phyloP scores from a whole-genome alignment of 1,140 invertebrate species.

The Drosophila nigrodunni region DNA sequence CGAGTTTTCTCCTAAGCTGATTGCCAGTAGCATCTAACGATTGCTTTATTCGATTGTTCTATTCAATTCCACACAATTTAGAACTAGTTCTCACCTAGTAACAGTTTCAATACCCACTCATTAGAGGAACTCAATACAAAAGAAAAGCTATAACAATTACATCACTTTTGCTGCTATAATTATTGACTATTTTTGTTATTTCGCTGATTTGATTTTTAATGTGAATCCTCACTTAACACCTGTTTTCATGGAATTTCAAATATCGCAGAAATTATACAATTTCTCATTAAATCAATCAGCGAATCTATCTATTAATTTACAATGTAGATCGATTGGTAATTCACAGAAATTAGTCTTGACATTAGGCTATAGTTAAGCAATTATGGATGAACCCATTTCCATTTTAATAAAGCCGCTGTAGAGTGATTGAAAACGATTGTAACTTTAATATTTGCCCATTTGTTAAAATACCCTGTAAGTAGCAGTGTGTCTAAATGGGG shows the following conservation, averaged over 20 bases:
- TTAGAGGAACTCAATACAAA: constrained; percentile 12
- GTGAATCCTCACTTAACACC: constrained; percentile 43
- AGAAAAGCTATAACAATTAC: constrained; percentile 17
- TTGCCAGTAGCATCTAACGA: constrained; percentile 37
- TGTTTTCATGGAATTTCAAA: constrained; percentile 31
- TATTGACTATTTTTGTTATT: constrained; percentile 1
- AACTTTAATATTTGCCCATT: constrained; percentile 69
- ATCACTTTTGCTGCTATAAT: constrained; percentile 29
- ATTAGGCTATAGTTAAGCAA: constrained; percentile 52
- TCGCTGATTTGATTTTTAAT: background rate
- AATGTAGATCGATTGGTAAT: constrained; percentile 63
- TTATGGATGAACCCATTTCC: constrained; percentile 70
- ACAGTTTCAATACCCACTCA: constrained; percentile 23
- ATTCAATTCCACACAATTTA: constrained; percentile 42
- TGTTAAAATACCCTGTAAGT: constrained; percentile 12
- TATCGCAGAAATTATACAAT: constrained; percentile 22
- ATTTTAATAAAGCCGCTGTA: constrained; percentile 51
- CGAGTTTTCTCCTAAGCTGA: constrained; percentile 3
- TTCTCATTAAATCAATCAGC: constrained; percentile 74
- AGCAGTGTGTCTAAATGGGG: background rate
- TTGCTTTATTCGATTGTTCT: constrained; percentile 35
- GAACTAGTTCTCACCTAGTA: constrained; percentile 44
- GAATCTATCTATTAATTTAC: constrained; percentile 60
- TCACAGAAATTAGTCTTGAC: constrained; percentile 72
- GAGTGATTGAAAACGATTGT: constrained; percentile 44